Evolutionary conservation across 1,140 invertebrate genomes (phyloP).

Genomic region (Solen grandis): DNA sequence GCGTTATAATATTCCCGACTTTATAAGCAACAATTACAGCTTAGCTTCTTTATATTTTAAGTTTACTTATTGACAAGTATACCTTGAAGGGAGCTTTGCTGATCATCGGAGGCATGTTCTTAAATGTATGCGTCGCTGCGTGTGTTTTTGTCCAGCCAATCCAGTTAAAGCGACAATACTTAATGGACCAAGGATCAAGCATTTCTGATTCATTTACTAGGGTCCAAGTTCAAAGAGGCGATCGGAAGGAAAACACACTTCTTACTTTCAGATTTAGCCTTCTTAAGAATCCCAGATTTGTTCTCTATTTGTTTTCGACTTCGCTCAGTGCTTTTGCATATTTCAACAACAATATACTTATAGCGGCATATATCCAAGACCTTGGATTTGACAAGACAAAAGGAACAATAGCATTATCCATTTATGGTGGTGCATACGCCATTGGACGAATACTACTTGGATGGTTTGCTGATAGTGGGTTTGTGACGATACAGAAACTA

Average conservation of each 20-base stretch:
- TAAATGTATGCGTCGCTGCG: background rate
- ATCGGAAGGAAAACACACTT: background rate
- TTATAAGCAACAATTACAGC: too few species aligned
- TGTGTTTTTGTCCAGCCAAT: background rate
- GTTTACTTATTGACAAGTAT: background rate
- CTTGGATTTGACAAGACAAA: conserved; percentile 28
- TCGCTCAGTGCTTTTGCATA: conserved; percentile 45
- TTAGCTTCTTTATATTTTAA: background rate
- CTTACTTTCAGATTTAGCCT: background rate
- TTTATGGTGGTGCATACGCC: conserved; percentile 24
- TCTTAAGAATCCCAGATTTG: conserved; percentile 48
- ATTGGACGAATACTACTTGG: conserved; percentile 42
- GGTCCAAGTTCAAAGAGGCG: background rate
- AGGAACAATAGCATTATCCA: conserved; percentile 15
- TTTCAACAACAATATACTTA: conserved; percentile 26
- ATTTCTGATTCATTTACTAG: background rate
- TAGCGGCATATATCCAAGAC: conserved; percentile 24
- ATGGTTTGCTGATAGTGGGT: conserved; percentile 35
- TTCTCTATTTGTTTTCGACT: conserved; percentile 33
- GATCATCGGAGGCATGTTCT: background rate
- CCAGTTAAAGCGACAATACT: background rate
- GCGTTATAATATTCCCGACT: too few species aligned
- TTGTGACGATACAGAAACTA: conserved; percentile 19
- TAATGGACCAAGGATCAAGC: background rate
- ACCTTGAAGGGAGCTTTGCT: background rate